Percentiles rank a stretch among this genome's conserved stretches.
Evolutionary conservation across 2,797 vertebrate species (phyloP).

Genomic region (Neomorphus geoffroyi): DNA sequence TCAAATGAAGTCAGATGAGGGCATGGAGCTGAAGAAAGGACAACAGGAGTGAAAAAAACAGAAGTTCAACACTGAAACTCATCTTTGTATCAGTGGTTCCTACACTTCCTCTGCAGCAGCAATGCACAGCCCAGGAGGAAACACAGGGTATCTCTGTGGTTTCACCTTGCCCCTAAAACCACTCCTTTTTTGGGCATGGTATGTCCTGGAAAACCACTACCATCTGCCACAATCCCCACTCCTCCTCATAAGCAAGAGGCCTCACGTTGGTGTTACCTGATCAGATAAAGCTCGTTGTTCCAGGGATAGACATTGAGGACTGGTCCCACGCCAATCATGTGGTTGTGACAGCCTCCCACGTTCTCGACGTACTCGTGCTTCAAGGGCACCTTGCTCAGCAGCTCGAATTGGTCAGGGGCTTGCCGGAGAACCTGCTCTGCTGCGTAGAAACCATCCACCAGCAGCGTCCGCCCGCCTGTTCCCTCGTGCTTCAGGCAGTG

Average conservation of each 20-base stretch:
- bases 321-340: conserved; percentile 88
- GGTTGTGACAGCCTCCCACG: conserved; percentile 79
- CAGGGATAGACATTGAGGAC: conserved; percentile 89
- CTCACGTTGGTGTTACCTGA: conserved; percentile 76
- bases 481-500: conserved; percentile 93
- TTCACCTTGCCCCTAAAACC: neutral
- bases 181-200: fast-evolving
- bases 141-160: neutral
- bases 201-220: neutral
- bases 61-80: neutral
- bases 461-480: conserved; percentile 87
- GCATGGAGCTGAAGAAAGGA: neutral
- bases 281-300: conserved; percentile 93
- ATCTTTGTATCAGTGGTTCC: neutral
- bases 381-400: conserved; percentile 85
- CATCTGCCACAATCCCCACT: fast-evolving
- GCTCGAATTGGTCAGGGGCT: conserved; percentile 82
- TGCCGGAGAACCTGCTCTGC: conserved; percentile 81
- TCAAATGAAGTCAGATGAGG: neutral
- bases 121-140: neutral
- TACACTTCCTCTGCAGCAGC: fast-evolving
- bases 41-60: neutral
- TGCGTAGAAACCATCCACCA: conserved; percentile 92
- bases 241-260: neutral
- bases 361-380: conserved; percentile 89